phyloP scores from a whole-genome alignment of 2,888 invertebrate species.

The Hybos culiciformis region DNA sequence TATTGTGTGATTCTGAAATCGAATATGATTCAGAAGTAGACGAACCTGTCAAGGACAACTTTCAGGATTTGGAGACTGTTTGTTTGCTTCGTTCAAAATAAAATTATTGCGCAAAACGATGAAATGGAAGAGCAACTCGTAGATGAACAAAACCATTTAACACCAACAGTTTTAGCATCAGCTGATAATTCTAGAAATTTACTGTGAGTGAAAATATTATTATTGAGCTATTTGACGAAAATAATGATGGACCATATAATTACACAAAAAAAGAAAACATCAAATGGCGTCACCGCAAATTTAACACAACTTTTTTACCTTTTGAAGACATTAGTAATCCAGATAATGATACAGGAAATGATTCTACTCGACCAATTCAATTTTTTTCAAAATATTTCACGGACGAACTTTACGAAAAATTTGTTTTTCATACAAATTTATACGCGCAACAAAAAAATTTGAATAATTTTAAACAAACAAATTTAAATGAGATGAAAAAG shows the following conservation, averaged over 20 bases:
- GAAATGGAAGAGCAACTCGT: no score
- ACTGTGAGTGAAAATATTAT: background rate
- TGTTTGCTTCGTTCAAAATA: no score
- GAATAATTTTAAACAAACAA: background rate
- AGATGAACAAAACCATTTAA: no score
- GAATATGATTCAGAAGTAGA: background rate
- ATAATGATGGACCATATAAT: background rate
- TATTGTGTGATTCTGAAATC: background rate
- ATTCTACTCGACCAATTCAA: background rate
- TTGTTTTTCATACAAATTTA: background rate
- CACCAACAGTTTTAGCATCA: no score
- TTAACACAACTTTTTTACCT: background rate
- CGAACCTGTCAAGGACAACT: background rate
- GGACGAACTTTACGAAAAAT: background rate
- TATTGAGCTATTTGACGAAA: background rate
- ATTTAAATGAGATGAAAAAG: background rate
- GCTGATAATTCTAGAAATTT: background rate
- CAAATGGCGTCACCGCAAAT: background rate
- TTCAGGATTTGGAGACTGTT: background rate
- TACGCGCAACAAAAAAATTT: background rate
- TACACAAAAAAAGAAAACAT: background rate
- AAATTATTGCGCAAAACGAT: no score
- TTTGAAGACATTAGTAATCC: background rate
- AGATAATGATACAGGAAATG: background rate
- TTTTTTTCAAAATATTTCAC: background rate